Conservation (phyloP, 2,888 invertebrate species). For the Pristionchus entomophagus region DNA sequence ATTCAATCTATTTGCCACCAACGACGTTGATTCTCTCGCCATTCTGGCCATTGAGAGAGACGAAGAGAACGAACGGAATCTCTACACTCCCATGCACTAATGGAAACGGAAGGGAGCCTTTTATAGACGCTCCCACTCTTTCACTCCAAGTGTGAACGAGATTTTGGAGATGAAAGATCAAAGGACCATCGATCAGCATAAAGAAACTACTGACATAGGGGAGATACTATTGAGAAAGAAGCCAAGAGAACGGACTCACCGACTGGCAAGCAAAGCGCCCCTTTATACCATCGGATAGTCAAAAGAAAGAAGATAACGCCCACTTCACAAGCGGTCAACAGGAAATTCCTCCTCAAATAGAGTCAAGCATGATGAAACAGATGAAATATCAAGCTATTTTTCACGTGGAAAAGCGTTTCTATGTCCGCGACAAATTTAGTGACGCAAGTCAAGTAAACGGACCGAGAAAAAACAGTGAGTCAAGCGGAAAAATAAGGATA, state of each 20-base stretch:
- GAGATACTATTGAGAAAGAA: background rate
- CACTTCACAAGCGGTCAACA: constrained; percentile 15
- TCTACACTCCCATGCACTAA: background rate
- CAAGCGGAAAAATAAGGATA: background rate
- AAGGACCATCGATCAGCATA: background rate
- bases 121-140: background rate
- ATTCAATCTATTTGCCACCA: background rate
- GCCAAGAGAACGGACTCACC: background rate
- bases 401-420: background rate
- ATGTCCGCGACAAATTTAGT: background rate
- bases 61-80: background rate
- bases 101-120: constrained; percentile 15
- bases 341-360: background rate
- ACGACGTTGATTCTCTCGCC: background rate
- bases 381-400: background rate
- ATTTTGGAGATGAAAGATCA: background rate
- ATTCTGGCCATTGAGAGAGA: background rate
- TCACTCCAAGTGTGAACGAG: background rate
- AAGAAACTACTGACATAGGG: background rate
- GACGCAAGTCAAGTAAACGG: background rate
- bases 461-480: background rate
- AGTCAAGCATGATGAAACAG: background rate
- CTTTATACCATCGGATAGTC: background rate
- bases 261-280: background rate
- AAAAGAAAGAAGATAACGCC: constrained; percentile 12